Base-by-base conservation (phyloP, 2,113 vertebrate species). In the Narcine bancroftii region DNA sequence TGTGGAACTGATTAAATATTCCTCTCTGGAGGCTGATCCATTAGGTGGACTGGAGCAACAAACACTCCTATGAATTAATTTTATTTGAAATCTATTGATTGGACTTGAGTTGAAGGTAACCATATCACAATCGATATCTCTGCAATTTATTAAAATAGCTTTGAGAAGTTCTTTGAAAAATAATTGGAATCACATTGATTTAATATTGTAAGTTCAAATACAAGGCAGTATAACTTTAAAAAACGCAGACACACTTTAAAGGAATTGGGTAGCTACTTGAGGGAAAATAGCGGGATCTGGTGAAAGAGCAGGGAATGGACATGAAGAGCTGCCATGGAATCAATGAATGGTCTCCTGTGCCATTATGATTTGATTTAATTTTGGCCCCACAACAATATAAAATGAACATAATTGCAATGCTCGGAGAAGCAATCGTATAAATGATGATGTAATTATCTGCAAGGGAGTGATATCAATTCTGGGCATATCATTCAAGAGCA, bases 1-100 rank as follows among this genome's bases (percentile, higher is more conserved):
- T 26, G 24, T 53, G 29, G 45, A 83, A 53, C 77, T 33, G 2
- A 83, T 83, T 83, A 56, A 56, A 53, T 29, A 4, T 56, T 29
- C 50, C 47, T 83, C 77, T 81, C 2, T 53, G 50, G 47, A 45
- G 42, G 42, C 76, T 26, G 76, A 5, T 50, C 45, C 47, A 50
- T 50, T 81, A 50, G 10, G 47, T 83, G 10, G 4, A 9, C 29
- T 33, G 79, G 15, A 83, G 53, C 50, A 26, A 53, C 79, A 83
- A 47, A 56, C 29, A 83, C 29, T 11, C 26, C 26, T 83, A 47
- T 10, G 53, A 50, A 50, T 81, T 29, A 26, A 50, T 29, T 33
- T 53, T 11, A 53, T 83, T 83, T 83, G 79, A 83, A 83, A n/a
- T 53, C 26, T 83, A 11, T 9, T 83, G 79, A 83, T 83, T 53